Conservation (phyloP, 2,113 vertebrate genomes). For the Telmatochromis sp. region DNA sequence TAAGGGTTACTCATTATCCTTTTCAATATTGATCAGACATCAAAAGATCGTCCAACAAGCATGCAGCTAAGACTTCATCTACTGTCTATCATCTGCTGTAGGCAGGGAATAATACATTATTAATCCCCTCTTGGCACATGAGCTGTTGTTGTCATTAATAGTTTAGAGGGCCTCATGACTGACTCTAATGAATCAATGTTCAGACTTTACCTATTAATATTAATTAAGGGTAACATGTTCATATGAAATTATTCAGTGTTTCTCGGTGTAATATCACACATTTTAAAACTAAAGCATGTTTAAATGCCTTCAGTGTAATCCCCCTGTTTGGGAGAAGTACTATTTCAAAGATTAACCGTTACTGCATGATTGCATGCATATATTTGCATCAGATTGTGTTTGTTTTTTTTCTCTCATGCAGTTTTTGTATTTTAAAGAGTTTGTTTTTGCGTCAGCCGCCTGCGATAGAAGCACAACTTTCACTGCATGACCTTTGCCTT, state of each 20-base stretch:
- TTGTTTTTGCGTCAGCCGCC: neutral
- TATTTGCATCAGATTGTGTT: neutral
- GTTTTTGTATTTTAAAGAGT: neutral
- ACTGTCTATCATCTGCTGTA: conserved; percentile 25
- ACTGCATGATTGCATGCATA: neutral
- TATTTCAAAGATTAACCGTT: neutral
- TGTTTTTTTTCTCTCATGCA: neutral
- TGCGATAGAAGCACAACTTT: neutral
- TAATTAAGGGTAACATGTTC: neutral
- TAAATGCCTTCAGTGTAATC: neutral
- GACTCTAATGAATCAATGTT: conserved; percentile 33
- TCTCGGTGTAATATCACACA: neutral
- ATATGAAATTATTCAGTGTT: neutral
- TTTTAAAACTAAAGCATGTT: neutral
- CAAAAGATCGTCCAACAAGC: conserved; percentile 4
- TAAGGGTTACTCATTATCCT: conserved; percentile 22
- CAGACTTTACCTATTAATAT: neutral
- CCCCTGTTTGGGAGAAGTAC: neutral
- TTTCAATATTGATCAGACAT: conserved; percentile 39
- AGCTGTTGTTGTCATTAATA: conserved; percentile 52
- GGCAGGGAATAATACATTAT: conserved; percentile 26
- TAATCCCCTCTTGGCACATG: conserved; percentile 26
- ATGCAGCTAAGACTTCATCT: neutral
- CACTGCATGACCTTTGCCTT: neutral
- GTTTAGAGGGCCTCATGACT: conserved; percentile 19